Conservation (phyloP, 2,797 vertebrate genomes). For the Dromococcyx pavoninus region DNA sequence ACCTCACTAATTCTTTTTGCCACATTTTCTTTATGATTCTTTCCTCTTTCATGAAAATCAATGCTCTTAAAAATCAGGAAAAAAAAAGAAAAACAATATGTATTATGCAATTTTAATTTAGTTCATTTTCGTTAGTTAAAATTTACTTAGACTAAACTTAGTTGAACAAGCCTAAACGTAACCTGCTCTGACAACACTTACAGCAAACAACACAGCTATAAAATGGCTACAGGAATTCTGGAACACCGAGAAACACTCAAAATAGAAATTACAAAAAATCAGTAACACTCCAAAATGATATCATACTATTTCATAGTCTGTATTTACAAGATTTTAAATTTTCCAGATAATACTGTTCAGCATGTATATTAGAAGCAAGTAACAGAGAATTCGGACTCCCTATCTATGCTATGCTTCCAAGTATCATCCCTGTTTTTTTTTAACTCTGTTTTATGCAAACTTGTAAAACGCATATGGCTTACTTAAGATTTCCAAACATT, state of each 20-base stretch:
- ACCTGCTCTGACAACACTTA: neutral
- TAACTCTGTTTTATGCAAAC: neutral
- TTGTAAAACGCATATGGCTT: neutral
- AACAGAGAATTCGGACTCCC: neutral
- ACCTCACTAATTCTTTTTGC: constrained; percentile 94
- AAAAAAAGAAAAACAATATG: neutral
- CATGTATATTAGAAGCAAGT: neutral
- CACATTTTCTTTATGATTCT: constrained; percentile 99
- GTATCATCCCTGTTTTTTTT: neutral
- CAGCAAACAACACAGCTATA: neutral
- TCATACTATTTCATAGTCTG: neutral
- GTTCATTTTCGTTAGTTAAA: neutral
- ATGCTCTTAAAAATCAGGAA: constrained; percentile 82
- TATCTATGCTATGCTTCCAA: neutral
- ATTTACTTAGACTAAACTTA: neutral
- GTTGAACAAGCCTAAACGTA: neutral
- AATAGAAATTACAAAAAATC: neutral
- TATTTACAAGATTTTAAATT: neutral
- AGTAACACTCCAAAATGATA: neutral
- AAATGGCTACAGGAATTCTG: neutral
- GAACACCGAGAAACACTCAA: neutral
- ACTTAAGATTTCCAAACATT: neutral
- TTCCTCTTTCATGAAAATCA: constrained; percentile 98
- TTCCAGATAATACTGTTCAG: neutral
- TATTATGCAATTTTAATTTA: neutral